Evolutionary conservation across 2,888 invertebrate species (phyloP), one percentile per base, ranked within the genome.

Genomic region (Scelioninae gen. 2): DNA sequence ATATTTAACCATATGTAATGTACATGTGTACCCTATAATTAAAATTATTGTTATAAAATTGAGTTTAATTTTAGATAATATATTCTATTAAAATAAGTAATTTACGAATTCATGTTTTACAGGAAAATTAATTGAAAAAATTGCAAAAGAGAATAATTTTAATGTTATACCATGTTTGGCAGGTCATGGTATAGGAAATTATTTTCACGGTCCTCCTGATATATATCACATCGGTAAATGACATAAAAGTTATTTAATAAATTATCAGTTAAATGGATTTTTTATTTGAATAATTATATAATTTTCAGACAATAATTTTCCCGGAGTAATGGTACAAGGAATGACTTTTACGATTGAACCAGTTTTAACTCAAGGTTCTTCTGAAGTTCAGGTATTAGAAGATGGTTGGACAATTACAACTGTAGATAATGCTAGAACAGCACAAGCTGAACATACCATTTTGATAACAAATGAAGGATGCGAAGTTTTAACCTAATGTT

Each of bases 271-370:
- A n/a, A n/a, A n/a, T n/a, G n/a, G n/a, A n/a, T n/a, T n/a, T n/a
- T n/a, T n/a, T n/a, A n/a, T n/a, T n/a, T n/a, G n/a, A n/a, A n/a
- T n/a, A n/a, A n/a, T n/a, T n/a, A n/a, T n/a, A n/a, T n/a, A n/a
- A n/a, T n/a, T n/a, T n/a, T n/a, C n/a, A n/a, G n/a, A n/a, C n/a
- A n/a, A n/a, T n/a, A n/a, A n/a, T n/a, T n/a, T n/a, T 50, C 18
- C 39, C 15, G 9, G 48, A 13, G 25, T 61, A 10, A 37, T 22
- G 15, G 61, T n/a, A n/a, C n/a, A 61, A 61, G 61, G 61, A 11
- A 61, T 61, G 61, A 48, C 48, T 16, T 61, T 61, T 61, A 61
- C 61, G 9, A 48, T 61, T 25, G 61, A 61, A 31, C 61, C 61
- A 37, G 48, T 61, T 48, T 10, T 61, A 16, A 61, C 48, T 61